Evolutionary conservation across 2,888 invertebrate genomes (phyloP), one percentile per base, ranked within the genome.

Genomic region (Choristoneura rosaceana): DNA sequence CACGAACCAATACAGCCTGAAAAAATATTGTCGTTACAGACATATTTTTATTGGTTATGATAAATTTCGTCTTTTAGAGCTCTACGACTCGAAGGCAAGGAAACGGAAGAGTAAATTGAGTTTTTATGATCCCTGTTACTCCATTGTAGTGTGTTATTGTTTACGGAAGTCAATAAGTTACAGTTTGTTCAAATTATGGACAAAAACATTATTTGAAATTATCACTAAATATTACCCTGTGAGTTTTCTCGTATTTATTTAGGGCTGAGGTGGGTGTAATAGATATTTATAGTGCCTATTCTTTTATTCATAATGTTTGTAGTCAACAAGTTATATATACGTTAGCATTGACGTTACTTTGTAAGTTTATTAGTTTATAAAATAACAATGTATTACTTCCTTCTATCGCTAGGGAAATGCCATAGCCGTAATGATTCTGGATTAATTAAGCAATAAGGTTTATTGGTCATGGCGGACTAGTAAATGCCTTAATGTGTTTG

Each of bases 1-100:
- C 90, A 64, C 94, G 88, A 68, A 94, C 93, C 75, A 93, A 83
- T 74, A 93, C 93, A 55, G 93, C 93, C 93, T 94, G 90, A 77
- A 91, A 90, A 78, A 70, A 80, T 76, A 76, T 76, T 75, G 50
- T 62, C 71, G 59, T 75, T 74, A 59, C 74, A 69, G 69, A 15
- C 50, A 67, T 63, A 66, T 69, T 65, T 62, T 67, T 70, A 43
- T 58, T 64, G 33, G 33, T 59, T 61, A 68, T 73, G 60, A 55
- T 67, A 55, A 67, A 50, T 47, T 71, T 61, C 58, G 43, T 58
- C 68, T 34, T 43, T 61, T 58, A 43, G 63, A 58, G 33, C 34
- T 67, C 64, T 62, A 14, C 64, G 38, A 50, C 38, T 65, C 33
- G 47, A 50, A 65, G 33, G 65, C 59, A 65, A 47, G 70, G 70